A percentile compares a stretch with the other conserved stretches of the same genome.
Conservation (phyloP, 2,888 invertebrate species). For the Drosophila merina region DNA sequence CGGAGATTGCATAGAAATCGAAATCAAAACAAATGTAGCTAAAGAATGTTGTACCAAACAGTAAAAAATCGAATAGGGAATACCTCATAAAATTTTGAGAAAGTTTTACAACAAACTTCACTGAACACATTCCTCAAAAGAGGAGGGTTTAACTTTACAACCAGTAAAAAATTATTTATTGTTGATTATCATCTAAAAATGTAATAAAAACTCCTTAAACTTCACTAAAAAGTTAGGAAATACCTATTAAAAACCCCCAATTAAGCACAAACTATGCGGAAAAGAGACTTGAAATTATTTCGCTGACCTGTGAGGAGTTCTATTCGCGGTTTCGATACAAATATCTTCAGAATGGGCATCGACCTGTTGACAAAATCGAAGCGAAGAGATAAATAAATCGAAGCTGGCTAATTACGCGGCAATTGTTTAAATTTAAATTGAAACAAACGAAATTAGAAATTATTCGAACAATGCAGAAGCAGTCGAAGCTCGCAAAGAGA, state of each 20-base stretch:
- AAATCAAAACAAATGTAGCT: conserved; percentile 65
- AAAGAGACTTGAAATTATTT: conserved; percentile 67
- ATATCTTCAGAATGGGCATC: conserved; percentile 25
- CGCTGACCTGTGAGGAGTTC: conserved; percentile 66
- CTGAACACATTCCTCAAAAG: background rate
- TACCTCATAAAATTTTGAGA: conserved; percentile 5
- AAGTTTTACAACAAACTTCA: background rate
- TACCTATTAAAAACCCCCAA: conserved; percentile 18
- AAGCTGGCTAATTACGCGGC: conserved; percentile 54
- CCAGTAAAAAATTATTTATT: too few species aligned
- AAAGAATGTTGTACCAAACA: conserved; percentile 37
- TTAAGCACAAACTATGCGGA: conserved; percentile 78
- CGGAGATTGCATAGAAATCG: conserved; percentile 64
- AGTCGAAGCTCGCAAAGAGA: background rate
- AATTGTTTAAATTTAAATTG: conserved; percentile 58
- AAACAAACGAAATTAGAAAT: conserved; percentile 54
- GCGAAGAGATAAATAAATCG: conserved; percentile 21
- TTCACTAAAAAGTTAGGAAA: background rate
- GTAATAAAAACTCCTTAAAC: background rate
- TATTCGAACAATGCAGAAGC: conserved; percentile 53
- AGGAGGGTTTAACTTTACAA: too few species aligned
- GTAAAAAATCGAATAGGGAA: background rate
- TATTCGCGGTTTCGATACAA: conserved; percentile 50
- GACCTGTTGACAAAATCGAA: conserved; percentile 7
- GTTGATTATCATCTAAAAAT: too few species aligned